Conservation (phyloP, 2,113 vertebrate genomes). For the Thomomys bottae region DNA sequence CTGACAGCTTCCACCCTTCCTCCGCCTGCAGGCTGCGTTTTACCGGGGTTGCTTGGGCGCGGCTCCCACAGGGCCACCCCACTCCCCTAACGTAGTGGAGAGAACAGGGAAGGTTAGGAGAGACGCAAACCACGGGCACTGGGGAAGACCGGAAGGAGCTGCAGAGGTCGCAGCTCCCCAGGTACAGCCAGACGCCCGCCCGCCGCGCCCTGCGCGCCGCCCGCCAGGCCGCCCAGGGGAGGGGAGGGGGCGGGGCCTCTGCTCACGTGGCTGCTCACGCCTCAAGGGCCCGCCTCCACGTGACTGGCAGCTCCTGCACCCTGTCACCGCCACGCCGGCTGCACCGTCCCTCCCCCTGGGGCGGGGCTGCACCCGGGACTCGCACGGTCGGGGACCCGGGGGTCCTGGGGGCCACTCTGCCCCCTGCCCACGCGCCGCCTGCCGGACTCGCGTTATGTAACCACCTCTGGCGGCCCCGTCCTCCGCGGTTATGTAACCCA, state of each 20-base stretch:
- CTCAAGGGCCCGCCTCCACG: background rate
- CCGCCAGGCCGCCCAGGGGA: background rate
- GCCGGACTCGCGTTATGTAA: constrained; percentile 81
- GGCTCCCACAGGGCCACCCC: background rate
- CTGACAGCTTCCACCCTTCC: too few species aligned
- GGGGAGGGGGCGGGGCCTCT: background rate
- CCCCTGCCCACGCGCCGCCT: background rate
- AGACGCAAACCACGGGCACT: background rate
- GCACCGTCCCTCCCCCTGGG: background rate
- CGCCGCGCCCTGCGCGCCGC: too few species aligned
- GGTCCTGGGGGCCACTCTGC: background rate
- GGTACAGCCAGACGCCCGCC: background rate
- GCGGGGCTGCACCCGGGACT: fast-evolving
- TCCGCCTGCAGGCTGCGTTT: background rate
- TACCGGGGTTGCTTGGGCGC: fast-evolving
- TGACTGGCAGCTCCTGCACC: background rate
- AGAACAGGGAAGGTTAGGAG: background rate
- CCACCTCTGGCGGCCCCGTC: constrained; percentile 7
- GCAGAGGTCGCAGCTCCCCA: background rate
- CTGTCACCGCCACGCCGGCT: background rate
- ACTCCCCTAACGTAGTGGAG: background rate
- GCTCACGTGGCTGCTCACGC: background rate
- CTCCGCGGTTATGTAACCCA: background rate
- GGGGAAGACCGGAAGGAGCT: background rate
- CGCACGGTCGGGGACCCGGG: fast-evolving